Base-by-base conservation (phyloP, 2,113 vertebrate species). In the Quiscalus mexicanus region DNA sequence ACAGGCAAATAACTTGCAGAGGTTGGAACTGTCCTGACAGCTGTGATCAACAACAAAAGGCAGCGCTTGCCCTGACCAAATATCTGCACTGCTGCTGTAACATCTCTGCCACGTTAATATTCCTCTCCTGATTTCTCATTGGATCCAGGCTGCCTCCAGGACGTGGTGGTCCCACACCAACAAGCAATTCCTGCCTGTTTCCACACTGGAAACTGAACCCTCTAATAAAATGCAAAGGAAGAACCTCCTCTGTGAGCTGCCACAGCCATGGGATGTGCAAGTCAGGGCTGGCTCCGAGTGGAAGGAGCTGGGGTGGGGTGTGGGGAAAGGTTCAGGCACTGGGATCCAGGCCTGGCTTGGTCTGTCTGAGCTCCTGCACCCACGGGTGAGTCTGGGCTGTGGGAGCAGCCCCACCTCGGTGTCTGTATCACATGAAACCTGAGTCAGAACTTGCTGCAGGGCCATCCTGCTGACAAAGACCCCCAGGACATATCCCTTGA, bases 21-120 rank as follows among this genome's bases (percentile, higher is more conserved):
- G 70, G 41, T 33, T 93, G 90, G 73, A 84, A 90, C 83, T 86
- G 52, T 78, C 83, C 67, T 89, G 87, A 87, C 89, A 95, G 74
- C 37, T 44, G 30, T 0, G 2, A 92, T 77, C 75, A 83, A 65
- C 73, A 80, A 39, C 16, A 73, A 74, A 63, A 82, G 50, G 22
- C n/a, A 89, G 74, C 8, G 33, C 30, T 82, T 10, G 2, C 33
- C 59, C 47, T 58, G 58, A 69, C n/a, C 81, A 79, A 76, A 45
- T 45, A 35, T 6, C 24, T 33, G 49, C 50, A 13, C 59, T 79
- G 49, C 55, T 73, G 78, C 27, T 93, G 49, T 42, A 79, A 64
- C 28, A 23, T 45, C 75, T 83, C 76, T 79, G 41, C 42, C 24
- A 8, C 0, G 4, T 58, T 87, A 60, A 59, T 42, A 55, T 58